phyloP scores from a whole-genome alignment of 2,797 vertebrate species.

The Myoxocephalus aenaeus region DNA sequence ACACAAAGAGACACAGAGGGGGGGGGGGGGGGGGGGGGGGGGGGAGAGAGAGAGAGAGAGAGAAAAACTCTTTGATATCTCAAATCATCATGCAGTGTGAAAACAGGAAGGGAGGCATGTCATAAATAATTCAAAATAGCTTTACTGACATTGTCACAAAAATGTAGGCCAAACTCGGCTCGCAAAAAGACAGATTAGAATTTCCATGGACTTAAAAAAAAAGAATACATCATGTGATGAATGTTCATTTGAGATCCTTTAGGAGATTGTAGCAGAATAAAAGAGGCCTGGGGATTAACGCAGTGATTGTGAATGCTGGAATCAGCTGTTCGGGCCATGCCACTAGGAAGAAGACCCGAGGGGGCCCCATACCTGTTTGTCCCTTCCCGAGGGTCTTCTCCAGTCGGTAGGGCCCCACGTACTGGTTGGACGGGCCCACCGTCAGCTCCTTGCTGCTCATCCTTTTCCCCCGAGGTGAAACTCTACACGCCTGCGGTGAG shows the following conservation, averaged over 20 bases:
- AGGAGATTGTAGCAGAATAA: slow-evolving; percentile 12
- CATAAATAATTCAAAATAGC: slow-evolving; percentile 68
- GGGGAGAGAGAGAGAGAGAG: background rate
- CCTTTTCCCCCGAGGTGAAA: slow-evolving; percentile 49
- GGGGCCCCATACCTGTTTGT: slow-evolving; percentile 87
- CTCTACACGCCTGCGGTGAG: slow-evolving; percentile 42
- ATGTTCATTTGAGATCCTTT: background rate
- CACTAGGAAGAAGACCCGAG: background rate
- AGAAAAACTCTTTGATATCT: slow-evolving; percentile 29
- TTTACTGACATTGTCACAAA: slow-evolving; percentile 58
- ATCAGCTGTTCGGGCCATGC: slow-evolving; percentile 18
- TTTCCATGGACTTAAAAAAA: background rate
- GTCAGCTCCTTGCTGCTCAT: slow-evolving; percentile 89
- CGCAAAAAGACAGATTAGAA: background rate
- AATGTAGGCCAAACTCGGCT: slow-evolving; percentile 31
- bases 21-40: background rate
- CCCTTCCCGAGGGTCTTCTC: slow-evolving; percentile 96
- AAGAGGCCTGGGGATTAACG: slow-evolving; percentile 27
- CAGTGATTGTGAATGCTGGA: slow-evolving; percentile 5
- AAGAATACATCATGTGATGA: background rate
- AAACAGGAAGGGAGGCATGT: slow-evolving; percentile 53
- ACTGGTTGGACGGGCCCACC: slow-evolving; percentile 88
- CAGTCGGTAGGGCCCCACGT: slow-evolving; percentile 94
- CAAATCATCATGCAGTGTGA: slow-evolving; percentile 53
- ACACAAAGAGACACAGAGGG: background rate